Conservation (phyloP, 1,140 invertebrate species). For the Nilaparvata lugens region DNA sequence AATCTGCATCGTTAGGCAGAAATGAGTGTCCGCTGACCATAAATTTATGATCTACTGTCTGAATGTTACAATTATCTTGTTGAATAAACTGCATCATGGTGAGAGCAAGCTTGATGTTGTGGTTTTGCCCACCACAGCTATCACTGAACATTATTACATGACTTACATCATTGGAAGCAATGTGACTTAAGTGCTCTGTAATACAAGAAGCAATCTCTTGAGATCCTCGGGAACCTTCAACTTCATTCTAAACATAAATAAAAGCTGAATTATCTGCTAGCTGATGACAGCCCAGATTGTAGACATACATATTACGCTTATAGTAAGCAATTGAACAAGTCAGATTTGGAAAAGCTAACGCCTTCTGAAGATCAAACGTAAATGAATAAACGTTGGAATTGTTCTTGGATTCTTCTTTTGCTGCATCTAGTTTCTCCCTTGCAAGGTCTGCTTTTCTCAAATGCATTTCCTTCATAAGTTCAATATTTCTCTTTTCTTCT, state of each 20-base stretch:
- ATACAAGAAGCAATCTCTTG: slow-evolving; percentile 10
- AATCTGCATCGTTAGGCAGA: too few species aligned
- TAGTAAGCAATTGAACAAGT: slow-evolving; percentile 25
- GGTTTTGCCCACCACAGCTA: too few species aligned
- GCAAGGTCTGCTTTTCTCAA: slow-evolving; percentile 21
- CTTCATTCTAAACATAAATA: slow-evolving; percentile 11
- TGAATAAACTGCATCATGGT: too few species aligned
- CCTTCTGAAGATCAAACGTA: slow-evolving; percentile 27
- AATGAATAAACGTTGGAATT: slow-evolving; percentile 20
- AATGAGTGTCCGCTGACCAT: too few species aligned
- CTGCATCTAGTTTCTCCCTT: slow-evolving; percentile 14
- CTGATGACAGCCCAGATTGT: slow-evolving; percentile 22
- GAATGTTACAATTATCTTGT: too few species aligned
- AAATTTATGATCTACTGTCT: too few species aligned
- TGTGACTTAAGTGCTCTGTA: slow-evolving; percentile 1
- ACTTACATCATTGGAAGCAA: not conserved
- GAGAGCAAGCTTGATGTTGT: too few species aligned
- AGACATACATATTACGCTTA: slow-evolving; percentile 27
- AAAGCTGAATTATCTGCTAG: not conserved
- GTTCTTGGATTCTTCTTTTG: slow-evolving; percentile 13
- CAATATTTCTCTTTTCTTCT: slow-evolving; percentile 15
- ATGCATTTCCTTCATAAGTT: slow-evolving; percentile 22
- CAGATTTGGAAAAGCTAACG: slow-evolving; percentile 26
- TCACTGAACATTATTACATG: too few species aligned
- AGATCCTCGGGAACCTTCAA: not conserved